These are phyloP conservation scores for Hyles euphorbiae DNA, from an alignment of 1,140 invertebrate genomes.

Conservation along the genomic window DNA sequence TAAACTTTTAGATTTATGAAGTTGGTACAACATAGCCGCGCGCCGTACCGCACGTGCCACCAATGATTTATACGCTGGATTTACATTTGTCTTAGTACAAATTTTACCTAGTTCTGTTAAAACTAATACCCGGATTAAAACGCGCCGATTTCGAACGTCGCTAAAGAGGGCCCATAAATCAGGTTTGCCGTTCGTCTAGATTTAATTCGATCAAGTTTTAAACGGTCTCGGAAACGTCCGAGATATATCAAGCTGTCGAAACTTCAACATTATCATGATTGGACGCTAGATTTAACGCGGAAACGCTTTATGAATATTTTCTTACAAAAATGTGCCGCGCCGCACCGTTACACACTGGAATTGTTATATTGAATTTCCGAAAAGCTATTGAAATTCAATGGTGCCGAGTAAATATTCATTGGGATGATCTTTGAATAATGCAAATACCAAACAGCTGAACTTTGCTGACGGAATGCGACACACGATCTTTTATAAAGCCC, in stretches of 20 bases:
- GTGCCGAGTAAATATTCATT: slow-evolving; percentile 25
- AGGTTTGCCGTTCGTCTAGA: slow-evolving; percentile 2
- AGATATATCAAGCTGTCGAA: slow-evolving; percentile 1
- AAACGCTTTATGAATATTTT: background rate
- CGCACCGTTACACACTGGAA: slow-evolving; percentile 7
- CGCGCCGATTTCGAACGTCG: background rate
- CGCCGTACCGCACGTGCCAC: slow-evolving; percentile 17
- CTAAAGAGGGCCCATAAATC: slow-evolving; percentile 3
- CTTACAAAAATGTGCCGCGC: slow-evolving; percentile 3
- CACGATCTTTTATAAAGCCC: slow-evolving; percentile 13
- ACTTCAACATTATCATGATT: slow-evolving; percentile 1
- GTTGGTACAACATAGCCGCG: slow-evolving; percentile 18
- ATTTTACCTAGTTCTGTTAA: slow-evolving; percentile 12
- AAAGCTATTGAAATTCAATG: slow-evolving; percentile 26
- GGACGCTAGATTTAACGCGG: too few species aligned
- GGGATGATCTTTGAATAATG: slow-evolving; percentile 24
- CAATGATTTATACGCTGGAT: slow-evolving; percentile 26
- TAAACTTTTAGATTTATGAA: slow-evolving; percentile 39
- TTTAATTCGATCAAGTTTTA: slow-evolving; percentile 1
- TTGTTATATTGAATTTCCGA: slow-evolving; percentile 11
- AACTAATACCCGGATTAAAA: slow-evolving; percentile 17
- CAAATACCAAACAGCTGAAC: slow-evolving; percentile 20
- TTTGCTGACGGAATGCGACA: slow-evolving; percentile 18
- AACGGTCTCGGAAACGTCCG: slow-evolving; percentile 3
- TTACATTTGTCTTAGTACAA: slow-evolving; percentile 28